Base-by-base conservation (phyloP, 2,888 invertebrate genomes). In the Mesorhabditis belari region DNA sequence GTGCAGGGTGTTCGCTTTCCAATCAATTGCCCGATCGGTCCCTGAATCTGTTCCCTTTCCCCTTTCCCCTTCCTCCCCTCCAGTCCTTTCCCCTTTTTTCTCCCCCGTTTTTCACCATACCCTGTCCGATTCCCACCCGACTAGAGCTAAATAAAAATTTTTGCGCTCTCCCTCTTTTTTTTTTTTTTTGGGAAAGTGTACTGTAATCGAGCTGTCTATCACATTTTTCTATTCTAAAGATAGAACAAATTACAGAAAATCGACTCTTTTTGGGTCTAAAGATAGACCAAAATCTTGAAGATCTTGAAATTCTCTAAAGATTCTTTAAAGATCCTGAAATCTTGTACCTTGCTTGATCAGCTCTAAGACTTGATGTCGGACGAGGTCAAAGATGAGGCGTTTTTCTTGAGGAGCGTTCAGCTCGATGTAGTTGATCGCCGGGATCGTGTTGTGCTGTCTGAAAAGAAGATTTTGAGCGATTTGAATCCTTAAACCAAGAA, bases 341-440 rank as follows among this genome's bases (percentile, higher is more conserved):
- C n/a, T n/a, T n/a, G 49, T 44, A 67, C 70, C 70, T 25, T 52
- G 5, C 25, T 63, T 55, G 5, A 66, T 56, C 23, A 56, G 55
- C 50, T 64, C 66, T 1, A 64, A 53, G 23, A 64, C 62, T 19
- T 57, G 23, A 26, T 68, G 67, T 24, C 64, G 64, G 19, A 61
- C 53, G 3, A 68, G 50, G 49, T 63, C 65, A 35, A 23, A 63
- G 9, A 58, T 57, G 3, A 70, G 53, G 4, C 17, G 4, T 9
- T 17, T 23, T 23, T 70, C 70, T 2, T 63, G 60, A 17, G 61
- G 56, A 3, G 66, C 64, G 19, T 66, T 59, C 21, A 35, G 54
- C 9, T 51, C 51, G 4, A 70, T 26, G 50, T 57, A 68, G 2
- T 58, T 51, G n/a, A n/a, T n/a, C 12, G 44, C 44, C 44, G 44